Evolutionary conservation across 2,888 invertebrate genomes (phyloP).

Genomic region (Leptopilina myrica): DNA sequence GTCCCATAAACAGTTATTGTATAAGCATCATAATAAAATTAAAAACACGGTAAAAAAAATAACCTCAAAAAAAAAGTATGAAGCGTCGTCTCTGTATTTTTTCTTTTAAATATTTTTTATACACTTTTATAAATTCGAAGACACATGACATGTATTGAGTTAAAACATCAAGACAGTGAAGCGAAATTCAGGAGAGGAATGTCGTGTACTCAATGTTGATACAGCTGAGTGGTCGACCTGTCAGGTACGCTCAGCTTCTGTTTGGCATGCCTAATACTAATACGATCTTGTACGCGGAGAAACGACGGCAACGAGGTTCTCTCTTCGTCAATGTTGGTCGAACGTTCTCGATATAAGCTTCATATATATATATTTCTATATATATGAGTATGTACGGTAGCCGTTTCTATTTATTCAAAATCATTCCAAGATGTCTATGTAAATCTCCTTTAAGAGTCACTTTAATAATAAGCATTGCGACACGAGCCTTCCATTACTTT

Average conservation of each 20-base stretch:
- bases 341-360: constrained; percentile 44
- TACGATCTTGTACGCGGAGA: constrained; percentile 44
- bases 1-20: too few relatives aligned
- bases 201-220: constrained; percentile 76
- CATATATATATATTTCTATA: constrained; percentile 4
- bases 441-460: constrained; percentile 28
- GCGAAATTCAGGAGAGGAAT: constrained; percentile 70
- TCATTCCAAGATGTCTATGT: constrained; percentile 41
- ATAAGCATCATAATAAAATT: too few relatives aligned
- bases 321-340: constrained; percentile 43
- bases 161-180: constrained; percentile 19
- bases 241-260: constrained; percentile 74
- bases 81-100: too few relatives aligned
- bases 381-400: constrained; percentile 47
- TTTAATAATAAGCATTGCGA: constrained; percentile 33
- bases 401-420: constrained; percentile 49
- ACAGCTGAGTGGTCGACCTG: constrained; percentile 76
- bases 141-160: constrained; percentile 6
- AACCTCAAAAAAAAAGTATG: too few relatives aligned
- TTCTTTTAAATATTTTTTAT: not conserved
- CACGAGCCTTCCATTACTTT: constrained; percentile 36
- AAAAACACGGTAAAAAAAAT: too few relatives aligned
- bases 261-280: constrained; percentile 71
- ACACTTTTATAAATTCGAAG: not conserved
- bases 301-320: constrained; percentile 36